A percentile compares a stretch with the other conserved stretches of the same genome.
These are phyloP conservation scores for Cariama cristata DNA, from an alignment of 2,113 vertebrate genomes.

Conservation along the genomic window DNA sequence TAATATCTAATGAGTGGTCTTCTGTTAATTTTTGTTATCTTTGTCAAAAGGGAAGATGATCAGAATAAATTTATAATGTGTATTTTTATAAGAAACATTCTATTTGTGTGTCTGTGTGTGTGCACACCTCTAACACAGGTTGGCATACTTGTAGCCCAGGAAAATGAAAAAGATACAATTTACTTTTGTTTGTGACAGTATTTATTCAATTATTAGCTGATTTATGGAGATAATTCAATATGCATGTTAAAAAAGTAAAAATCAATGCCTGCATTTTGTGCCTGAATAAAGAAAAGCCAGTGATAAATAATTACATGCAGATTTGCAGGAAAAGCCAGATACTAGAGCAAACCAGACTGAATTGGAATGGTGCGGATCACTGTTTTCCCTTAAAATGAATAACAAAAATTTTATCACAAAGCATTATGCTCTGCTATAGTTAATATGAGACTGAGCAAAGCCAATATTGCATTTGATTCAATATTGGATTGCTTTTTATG, in stretches of 20 bases:
- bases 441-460: background rate
- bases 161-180: conserved; percentile 4
- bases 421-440: background rate
- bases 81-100: background rate
- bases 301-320: conserved; percentile 36
- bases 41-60: background rate
- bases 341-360: background rate
- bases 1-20: background rate
- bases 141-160: background rate
- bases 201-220: conserved; percentile 45
- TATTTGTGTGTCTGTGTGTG: accelerated
- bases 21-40: background rate
- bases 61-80: background rate
- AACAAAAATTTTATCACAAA: background rate
- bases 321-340: conserved; percentile 38
- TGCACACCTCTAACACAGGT: background rate
- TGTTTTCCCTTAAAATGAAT: background rate
- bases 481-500: background rate
- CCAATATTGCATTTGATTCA: background rate
- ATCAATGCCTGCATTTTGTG: conserved; percentile 50
- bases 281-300: conserved; percentile 22
- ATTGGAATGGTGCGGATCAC: background rate
- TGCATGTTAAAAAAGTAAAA: conserved; percentile 13
- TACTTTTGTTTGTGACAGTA: background rate
- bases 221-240: conserved; percentile 64